A percentile compares a stretch with the other conserved stretches of the same genome.
Conservation (phyloP, 2,113 vertebrate species). For the Crocuta crocuta region DNA sequence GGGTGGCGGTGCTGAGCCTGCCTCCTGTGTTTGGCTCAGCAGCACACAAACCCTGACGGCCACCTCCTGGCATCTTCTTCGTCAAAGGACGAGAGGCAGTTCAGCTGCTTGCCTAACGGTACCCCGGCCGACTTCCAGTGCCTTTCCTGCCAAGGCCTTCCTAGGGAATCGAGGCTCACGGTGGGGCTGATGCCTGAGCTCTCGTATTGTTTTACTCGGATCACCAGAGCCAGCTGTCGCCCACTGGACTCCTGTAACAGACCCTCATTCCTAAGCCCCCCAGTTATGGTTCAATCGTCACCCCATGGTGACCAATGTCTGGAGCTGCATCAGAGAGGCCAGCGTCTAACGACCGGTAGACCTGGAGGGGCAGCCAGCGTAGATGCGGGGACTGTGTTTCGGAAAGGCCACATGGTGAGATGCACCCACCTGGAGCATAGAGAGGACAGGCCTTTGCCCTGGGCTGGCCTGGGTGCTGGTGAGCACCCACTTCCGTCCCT, state of each 20-base stretch:
- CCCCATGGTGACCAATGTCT: not conserved
- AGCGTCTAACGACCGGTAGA: fast-evolving
- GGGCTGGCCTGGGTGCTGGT: not conserved
- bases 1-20: not conserved
- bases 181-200: fast-evolving
- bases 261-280: not conserved
- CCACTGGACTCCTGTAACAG: not conserved
- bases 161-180: not conserved
- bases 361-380: not conserved
- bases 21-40: fast-evolving
- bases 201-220: not conserved
- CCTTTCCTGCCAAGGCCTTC: not conserved
- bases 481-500: not conserved
- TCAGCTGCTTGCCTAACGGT: not conserved
- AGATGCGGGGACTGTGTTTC: not conserved
- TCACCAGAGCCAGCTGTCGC: not conserved
- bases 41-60: not conserved
- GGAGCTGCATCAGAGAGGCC: not conserved
- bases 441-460: not conserved
- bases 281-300: not conserved
- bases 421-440: fast-evolving
- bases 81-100: not conserved
- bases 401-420: not conserved
- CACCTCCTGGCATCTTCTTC: too few species aligned
- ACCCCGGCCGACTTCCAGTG: not conserved